Evolutionary conservation across 2,888 invertebrate species (phyloP), one percentile per base, ranked within the genome.

Genomic region (Agrotis exclamationis): DNA sequence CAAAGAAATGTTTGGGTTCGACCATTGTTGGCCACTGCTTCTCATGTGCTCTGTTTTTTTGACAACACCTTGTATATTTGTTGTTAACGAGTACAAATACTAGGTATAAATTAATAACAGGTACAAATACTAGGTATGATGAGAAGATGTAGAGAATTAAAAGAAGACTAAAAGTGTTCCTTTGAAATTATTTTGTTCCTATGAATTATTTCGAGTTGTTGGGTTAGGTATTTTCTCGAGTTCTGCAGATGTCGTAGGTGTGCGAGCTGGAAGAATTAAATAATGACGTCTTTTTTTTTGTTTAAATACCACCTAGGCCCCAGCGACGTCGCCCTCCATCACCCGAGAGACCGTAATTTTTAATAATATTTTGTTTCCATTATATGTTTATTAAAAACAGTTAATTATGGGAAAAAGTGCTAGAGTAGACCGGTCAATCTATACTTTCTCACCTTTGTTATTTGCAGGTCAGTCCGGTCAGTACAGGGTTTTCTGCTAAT

Each of bases 231-330:
- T 6, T 18, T 24, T 24, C 24, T 56, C 20, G 73, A 63, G 57
- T 64, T 72, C 56, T 72, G 79, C 62, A 57, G 44, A 44, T 58
- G 28, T 51, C 16, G 11, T 57, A 64, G 64, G 66, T 75, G 74
- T 67, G 72, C 72, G 66, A 83, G 70, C 78, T 68, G 73, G 84
- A 78, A 72, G 63, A 76, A n/a, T 33, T 33, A 56, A 56, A 33
- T 56, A 33, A 56, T 56, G 22, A 75, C 56, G 59, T 57, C 44
- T 65, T 74, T 67, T 51, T 80, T 82, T 70, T 63, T 77, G 70
- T 76, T 70, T 59, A 18, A 79, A 83, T 82, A 66, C 50, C 51
- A 18, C n/a, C 33, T 33, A 56, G 16, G 24, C 22, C 59, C 70
- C 75, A 39, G 28, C 54, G 54, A 2, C 13, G n/a, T 1, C 54